These are phyloP conservation scores for Callithrix jacchus DNA, from an alignment of 2,113 vertebrate genomes.

Conservation along the genomic window DNA sequence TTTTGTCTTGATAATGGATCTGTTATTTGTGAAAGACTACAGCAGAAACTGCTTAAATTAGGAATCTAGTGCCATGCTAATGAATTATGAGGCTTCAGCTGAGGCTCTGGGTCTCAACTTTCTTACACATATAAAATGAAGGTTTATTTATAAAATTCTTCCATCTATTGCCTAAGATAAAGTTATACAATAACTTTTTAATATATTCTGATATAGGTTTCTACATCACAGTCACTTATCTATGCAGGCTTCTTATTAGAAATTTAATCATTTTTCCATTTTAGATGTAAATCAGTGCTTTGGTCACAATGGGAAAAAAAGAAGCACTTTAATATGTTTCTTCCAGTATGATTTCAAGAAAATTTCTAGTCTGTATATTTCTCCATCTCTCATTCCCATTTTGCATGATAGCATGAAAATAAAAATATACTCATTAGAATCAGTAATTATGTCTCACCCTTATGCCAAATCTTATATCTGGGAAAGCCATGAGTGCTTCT, in stretches of 20 bases:
- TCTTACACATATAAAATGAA: not conserved
- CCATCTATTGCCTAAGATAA: constrained; percentile 24
- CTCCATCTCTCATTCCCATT: not conserved
- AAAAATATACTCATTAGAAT: not conserved
- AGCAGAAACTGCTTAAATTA: not conserved
- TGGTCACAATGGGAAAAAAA: not conserved
- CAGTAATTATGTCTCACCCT: not conserved
- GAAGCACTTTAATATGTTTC: not conserved
- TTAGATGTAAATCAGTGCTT: not conserved
- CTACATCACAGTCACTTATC: constrained; percentile 26
- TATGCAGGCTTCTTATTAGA: constrained; percentile 37
- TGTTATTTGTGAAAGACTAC: not conserved
- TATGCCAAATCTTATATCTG: not conserved
- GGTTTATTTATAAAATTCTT: constrained; percentile 25
- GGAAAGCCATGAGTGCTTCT: not conserved
- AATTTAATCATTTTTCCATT: constrained; percentile 47
- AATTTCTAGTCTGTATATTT: not conserved
- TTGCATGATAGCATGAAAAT: not conserved
- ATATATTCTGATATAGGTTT: not conserved
- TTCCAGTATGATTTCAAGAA: not conserved
- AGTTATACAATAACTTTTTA: constrained; percentile 13
- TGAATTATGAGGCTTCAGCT: not conserved
- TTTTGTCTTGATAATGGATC: not conserved
- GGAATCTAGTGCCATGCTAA: not conserved
- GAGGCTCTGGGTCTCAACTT: not conserved